These are phyloP conservation scores for Pseudomugil tenellus DNA, from an alignment of 2,797 vertebrate genomes.

Conservation along the genomic window DNA sequence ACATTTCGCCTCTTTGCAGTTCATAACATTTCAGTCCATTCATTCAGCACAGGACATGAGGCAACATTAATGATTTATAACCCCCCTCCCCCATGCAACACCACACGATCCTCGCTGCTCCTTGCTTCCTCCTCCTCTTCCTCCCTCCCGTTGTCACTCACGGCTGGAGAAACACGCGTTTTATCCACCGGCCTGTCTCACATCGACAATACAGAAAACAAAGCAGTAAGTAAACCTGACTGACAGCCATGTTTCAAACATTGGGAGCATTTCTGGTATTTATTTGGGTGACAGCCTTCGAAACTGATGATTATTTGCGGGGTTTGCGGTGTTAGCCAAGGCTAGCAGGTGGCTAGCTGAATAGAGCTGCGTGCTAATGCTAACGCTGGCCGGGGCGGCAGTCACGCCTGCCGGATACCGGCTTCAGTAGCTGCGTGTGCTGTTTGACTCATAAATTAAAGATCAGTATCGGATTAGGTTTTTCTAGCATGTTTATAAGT, in stretches of 20 bases:
- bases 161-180: slow-evolving; percentile 59
- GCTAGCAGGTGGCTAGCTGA: slow-evolving; percentile 46
- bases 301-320: not conserved
- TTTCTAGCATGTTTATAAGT: not conserved
- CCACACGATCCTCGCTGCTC: slow-evolving; percentile 14
- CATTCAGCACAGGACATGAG: not conserved
- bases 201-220: slow-evolving; percentile 14
- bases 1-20: not conserved
- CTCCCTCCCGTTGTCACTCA: slow-evolving; percentile 45
- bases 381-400: slow-evolving; percentile 8
- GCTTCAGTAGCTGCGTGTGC: not conserved
- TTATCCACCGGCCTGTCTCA: slow-evolving; percentile 42
- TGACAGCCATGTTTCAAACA: slow-evolving; percentile 8
- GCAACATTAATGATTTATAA: slow-evolving; percentile 22
- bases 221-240: slow-evolving; percentile 67
- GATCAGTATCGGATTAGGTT: accelerated
- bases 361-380: slow-evolving; percentile 32
- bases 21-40: not conserved
- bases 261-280: accelerated
- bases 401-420: slow-evolving; percentile 32
- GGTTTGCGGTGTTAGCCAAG: slow-evolving; percentile 38
- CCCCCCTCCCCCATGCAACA: slow-evolving; percentile 16
- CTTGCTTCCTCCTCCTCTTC: slow-evolving; percentile 1
- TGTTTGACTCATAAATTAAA: not conserved
- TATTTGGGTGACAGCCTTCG: not conserved